Conservation (phyloP, 2,113 vertebrate genomes). For the Rhinolophus ferrumequinum region DNA sequence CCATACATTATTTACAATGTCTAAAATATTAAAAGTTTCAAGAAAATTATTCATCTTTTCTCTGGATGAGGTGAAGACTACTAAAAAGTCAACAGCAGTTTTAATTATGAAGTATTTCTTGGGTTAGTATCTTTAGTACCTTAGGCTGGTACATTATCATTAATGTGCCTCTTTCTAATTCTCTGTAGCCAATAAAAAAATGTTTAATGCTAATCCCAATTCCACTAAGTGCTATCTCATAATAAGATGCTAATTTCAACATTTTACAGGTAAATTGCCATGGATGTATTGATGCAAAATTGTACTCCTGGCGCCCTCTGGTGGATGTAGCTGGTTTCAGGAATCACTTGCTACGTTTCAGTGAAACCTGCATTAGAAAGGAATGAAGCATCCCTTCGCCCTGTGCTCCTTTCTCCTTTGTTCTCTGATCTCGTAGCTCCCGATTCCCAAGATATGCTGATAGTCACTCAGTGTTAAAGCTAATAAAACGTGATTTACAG, state of each 20-base stretch:
- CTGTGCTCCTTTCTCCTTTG: background rate
- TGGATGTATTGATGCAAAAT: background rate
- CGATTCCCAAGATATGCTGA: background rate
- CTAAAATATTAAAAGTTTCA: background rate
- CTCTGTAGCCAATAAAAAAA: background rate
- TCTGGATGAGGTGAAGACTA: background rate
- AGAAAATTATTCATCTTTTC: background rate
- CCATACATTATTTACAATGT: background rate
- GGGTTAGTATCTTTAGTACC: background rate
- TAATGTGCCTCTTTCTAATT: background rate
- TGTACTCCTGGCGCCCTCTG: conserved; percentile 30
- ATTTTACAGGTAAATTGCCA: background rate
- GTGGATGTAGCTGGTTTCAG: background rate
- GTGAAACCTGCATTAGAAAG: background rate
- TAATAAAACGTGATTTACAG: background rate
- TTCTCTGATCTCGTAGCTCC: background rate
- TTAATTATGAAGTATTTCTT: background rate
- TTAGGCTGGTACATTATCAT: background rate
- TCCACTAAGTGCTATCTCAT: background rate
- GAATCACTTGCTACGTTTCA: background rate
- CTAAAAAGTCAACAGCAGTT: background rate
- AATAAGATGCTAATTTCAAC: background rate
- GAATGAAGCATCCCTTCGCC: background rate
- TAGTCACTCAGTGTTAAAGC: background rate
- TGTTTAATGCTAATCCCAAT: background rate